Evolutionary conservation across 2,888 invertebrate genomes (phyloP).

Genomic region (Siphlonurus alternatus): DNA sequence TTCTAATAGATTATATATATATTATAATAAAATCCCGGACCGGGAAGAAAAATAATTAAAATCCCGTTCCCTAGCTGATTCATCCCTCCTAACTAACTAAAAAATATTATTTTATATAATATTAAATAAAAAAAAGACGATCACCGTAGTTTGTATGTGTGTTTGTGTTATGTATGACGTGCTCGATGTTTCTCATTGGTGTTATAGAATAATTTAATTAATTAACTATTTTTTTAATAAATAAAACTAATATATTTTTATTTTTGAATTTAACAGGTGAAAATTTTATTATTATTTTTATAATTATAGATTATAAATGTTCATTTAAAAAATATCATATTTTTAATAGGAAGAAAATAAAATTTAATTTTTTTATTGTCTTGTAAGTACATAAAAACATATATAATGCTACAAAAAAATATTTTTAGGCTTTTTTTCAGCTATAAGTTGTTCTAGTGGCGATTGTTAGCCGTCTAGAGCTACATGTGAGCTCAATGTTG

Average conservation of each 20-base stretch:
- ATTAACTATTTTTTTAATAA: conserved; percentile 2
- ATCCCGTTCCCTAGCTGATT: background rate
- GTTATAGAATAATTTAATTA: background rate
- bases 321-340: background rate
- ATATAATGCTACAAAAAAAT: background rate
- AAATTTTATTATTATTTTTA: conserved; percentile 1
- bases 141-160: background rate
- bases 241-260: background rate
- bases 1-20: no score
- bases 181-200: background rate
- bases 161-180: background rate
- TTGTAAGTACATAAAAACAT: background rate
- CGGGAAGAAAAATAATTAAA: background rate
- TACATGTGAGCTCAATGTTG: background rate
- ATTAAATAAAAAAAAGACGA: no score
- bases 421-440: background rate
- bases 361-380: background rate
- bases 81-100: no score
- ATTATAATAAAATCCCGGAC: no score
- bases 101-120: no score
- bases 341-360: background rate
- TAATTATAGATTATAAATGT: background rate
- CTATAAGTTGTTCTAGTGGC: background rate
- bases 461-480: background rate
- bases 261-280: conserved; percentile 3